Evolutionary conservation across 2,888 invertebrate species (phyloP), one percentile per base, ranked within the genome.

Genomic region (Philereme vetulata): DNA sequence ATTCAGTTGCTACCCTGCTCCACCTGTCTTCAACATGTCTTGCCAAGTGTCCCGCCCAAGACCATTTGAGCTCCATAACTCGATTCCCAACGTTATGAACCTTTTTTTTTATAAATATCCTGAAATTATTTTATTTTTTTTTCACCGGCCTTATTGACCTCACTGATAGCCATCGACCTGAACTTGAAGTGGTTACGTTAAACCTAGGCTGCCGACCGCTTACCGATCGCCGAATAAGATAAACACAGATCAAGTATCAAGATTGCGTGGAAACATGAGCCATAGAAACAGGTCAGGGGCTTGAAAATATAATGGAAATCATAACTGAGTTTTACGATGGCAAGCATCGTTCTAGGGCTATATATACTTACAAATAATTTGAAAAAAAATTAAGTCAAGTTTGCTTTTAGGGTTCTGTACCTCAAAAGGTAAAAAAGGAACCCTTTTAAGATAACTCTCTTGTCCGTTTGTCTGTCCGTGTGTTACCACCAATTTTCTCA

Each of bases 201-300:
- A 80, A 71, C 66, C 75, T 76, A 76, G 46, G 56, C 52, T 10
- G 54, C 33, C 40, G 46, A 47, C 49, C 10, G 53, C 33, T 38
- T 53, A 45, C 8, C 64, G 81, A 82, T 84, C 70, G 64, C 68
- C 63, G 69, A 73, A 72, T 67, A 68, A 78, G 85, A 88, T 88
- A 86, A 77, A 68, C 72, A 77, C 70, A 82, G 85, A 88, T 88
- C 79, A 74, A 78, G 71, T 74, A 77, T 72, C 76, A 76, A 80
- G 88, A 87, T 88, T 83, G 66, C 61, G 68, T 67, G 75, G 81
- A 78, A 84, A 83, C 82, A 80, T 79, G 78, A 85, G 80, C 72
- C 76, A 71, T 78, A 69, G 72, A 74, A 84, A 74, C 78, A 68
- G 88, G 87, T 87, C 90, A 88, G 76, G 85, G 82, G 66, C 78